Base-by-base conservation (phyloP, 2,888 invertebrate species). In the Oscheius sp. region DNA sequence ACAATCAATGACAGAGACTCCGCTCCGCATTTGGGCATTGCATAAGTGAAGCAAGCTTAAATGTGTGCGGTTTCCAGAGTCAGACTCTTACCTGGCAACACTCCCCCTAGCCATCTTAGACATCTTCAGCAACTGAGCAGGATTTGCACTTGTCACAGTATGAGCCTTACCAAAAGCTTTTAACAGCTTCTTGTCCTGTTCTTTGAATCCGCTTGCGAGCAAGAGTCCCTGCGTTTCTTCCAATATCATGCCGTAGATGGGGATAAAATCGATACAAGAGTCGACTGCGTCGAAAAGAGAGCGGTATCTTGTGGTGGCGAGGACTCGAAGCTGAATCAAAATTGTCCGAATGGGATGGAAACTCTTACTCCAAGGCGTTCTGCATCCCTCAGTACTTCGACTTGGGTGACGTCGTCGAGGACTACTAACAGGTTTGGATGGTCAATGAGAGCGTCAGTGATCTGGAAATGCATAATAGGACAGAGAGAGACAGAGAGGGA, bases 381-480 rank as follows among this genome's bases (percentile, higher is more conserved):
- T 21, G 78, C 78, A 77, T 78, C 78, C 10, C 75, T 51, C 2
- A 82, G 73, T 1, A 79, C 80, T 33, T 82, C 82, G 33, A 74
- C 76, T 37, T 63, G 73, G 10, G 76, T 76, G 32, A 82, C 79
- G 66, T 82, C 82, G 59, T 82, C 82, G n/a, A 82, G 48, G 7
- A 82, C 77, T 42, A 82, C 70, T 0, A 82, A 53, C 1, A 75
- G 68, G 60, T 79, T 76, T n/a, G 82, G 82, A 0, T 76, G 68
- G 48, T 82, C 82, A 21, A 80, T 74, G 0, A 82, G 62, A 21
- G 82, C 82, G 42, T 80, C 79, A 1, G 55, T 60, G 13, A 81
- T 78, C 79, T 81, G n/a, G 32, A 60, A 47, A 58, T 29, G 11
- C 48, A 5, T 11, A 1, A 2, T 29, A 21, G 21, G 0, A 47